Base-by-base conservation (phyloP, 2,113 vertebrate species). In the Ochotona curzoniae region DNA sequence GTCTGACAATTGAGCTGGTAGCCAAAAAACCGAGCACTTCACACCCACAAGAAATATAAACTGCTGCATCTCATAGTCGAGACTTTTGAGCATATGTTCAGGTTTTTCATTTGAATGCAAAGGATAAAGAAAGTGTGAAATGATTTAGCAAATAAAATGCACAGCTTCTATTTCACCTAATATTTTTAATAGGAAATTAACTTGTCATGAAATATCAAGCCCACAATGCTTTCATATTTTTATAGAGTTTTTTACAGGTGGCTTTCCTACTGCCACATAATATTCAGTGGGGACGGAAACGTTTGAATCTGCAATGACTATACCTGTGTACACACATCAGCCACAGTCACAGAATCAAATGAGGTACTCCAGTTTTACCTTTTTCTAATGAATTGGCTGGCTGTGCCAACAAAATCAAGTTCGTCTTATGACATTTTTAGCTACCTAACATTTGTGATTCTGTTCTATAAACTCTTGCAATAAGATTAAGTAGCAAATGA, bases 391-490 rank as follows among this genome's bases (percentile, higher is more conserved):
- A 28, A 83, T 71, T 83, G 32, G 8, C 47, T 82, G 49, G 10
- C 47, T 81, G 89, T 61, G 44, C 8, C 67, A 70, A 90, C 66
- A 87, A 96, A 92, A 85, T 75, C 57, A 83, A 88, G 11, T 66
- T 10, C 15, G 93, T 47, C 25, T 93, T 70, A 83, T 32, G 21
- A 81, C 71, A 38, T 75, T 30, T 70, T 54, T 32, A 35, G n/a
- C 14, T 47, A 71, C 28, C 35, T 83, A 64, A 83, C 28, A 92
- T 81, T 28, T 63, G 28, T 54, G 90, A 81, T 84, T 7, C 2
- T 67, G 44, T 35, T 73, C 51, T 94, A 49, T 49, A 30, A 94
- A 81, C n/a, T 63, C 69, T 88, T 90, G 70, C 38, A 90, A 7
- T 74, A 76, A 80, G 44, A 14, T 85, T 20, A 93, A 5, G 2